These are phyloP conservation scores for Chrysolina haemoptera DNA, from an alignment of 2,888 invertebrate genomes.

Conservation along the genomic window DNA sequence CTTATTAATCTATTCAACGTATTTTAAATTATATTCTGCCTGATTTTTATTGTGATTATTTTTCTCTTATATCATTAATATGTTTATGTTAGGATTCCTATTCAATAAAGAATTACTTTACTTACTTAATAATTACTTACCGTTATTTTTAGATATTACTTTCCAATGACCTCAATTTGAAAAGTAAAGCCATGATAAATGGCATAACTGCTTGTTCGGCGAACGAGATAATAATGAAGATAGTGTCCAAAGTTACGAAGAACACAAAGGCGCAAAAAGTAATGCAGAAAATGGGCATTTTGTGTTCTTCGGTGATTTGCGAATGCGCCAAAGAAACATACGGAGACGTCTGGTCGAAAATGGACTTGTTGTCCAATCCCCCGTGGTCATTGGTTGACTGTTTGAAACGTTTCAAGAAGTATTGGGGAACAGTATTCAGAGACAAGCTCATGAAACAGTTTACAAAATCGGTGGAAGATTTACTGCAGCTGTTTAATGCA, in stretches of 20 bases:
- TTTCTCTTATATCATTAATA: no score
- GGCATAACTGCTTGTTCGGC: constrained; percentile 65
- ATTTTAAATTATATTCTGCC: no score
- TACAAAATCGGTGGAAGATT: constrained; percentile 58
- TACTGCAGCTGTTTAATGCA: constrained; percentile 52
- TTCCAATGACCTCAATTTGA: constrained; percentile 75
- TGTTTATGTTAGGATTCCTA: no score
- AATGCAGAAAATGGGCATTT: constrained; percentile 54
- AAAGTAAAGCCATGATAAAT: constrained; percentile 73
- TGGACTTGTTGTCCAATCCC: constrained; percentile 69
- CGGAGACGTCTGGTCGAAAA: constrained; percentile 72
- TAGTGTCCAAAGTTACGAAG: constrained; percentile 45
- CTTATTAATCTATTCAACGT: no score
- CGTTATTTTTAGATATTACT: constrained; percentile 71
- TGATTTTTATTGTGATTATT: no score
- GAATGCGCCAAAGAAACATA: constrained; percentile 75
- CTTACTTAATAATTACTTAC: no score
- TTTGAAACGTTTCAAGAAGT: constrained; percentile 72
- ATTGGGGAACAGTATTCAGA: constrained; percentile 76
- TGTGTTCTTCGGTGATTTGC: constrained; percentile 66
- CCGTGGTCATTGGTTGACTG: constrained; percentile 74
- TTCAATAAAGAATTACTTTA: no score
- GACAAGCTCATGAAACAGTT: constrained; percentile 66
- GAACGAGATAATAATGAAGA: constrained; percentile 57
- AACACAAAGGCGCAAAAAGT: constrained; percentile 54